Conservation (phyloP, 1,140 invertebrate species). For the Drosophila tani region DNA sequence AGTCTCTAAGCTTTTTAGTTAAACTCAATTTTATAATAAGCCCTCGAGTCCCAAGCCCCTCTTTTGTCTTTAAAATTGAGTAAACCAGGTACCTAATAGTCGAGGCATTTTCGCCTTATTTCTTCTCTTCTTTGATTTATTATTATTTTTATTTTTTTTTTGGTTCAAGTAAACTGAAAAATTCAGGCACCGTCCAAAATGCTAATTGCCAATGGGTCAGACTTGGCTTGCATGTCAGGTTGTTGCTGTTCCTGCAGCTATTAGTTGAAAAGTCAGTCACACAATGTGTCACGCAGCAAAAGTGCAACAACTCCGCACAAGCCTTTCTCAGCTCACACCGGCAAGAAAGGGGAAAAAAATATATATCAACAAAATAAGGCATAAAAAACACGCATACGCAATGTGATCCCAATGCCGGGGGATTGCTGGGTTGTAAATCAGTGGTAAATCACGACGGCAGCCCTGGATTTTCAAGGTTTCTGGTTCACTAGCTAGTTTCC, state of each 20-base stretch:
- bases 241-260: conserved; percentile 37
- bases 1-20: no score
- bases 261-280: conserved; percentile 69
- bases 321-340: conserved; percentile 3
- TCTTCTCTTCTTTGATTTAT: background rate
- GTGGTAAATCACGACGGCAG: conserved; percentile 23
- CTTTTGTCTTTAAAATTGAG: background rate
- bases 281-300: conserved; percentile 68
- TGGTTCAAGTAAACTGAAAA: conserved; percentile 15
- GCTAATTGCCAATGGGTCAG: conserved; percentile 78
- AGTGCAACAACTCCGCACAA: conserved; percentile 18
- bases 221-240: conserved; percentile 63
- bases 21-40: no score
- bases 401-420: conserved; percentile 28
- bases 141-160: conserved; percentile 6
- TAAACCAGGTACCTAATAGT: background rate
- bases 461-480: conserved; percentile 25
- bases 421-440: conserved; percentile 15
- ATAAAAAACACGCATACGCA: conserved; percentile 59
- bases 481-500: background rate
- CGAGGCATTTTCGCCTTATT: background rate
- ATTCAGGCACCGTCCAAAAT: conserved; percentile 57
- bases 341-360: background rate
- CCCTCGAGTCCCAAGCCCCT: no score
- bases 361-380: conserved; percentile 7